phyloP scores from a whole-genome alignment of 2,797 vertebrate genomes.

The Florisuga fusca region DNA sequence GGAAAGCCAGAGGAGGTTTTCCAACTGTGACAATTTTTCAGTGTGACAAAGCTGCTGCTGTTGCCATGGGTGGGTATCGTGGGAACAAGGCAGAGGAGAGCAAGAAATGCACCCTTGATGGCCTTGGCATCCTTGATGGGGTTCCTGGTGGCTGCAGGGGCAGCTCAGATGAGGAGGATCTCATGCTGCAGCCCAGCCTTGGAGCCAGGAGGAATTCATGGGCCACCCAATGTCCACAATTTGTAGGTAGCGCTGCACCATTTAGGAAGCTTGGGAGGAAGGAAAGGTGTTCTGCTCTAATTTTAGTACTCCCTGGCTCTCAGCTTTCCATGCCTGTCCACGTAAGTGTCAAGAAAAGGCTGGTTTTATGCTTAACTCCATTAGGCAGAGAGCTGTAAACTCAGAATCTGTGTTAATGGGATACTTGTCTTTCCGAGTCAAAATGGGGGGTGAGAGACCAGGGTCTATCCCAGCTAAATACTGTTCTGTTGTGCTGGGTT shows the following conservation, averaged over 20 bases:
- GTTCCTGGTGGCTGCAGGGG: neutral
- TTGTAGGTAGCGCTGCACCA: neutral
- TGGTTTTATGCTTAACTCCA: neutral
- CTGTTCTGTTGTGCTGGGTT: constrained; percentile 17
- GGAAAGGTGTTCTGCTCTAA: neutral
- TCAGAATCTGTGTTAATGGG: neutral
- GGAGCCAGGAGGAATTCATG: neutral
- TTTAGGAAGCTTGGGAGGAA: neutral
- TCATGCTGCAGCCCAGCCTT: neutral
- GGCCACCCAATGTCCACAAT: neutral
- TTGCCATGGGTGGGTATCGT: neutral
- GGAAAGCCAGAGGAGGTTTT: neutral
- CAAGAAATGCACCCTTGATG: neutral
- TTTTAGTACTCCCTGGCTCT: neutral
- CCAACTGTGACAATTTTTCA: neutral
- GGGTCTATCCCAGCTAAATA: neutral
- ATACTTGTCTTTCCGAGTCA: constrained; percentile 36
- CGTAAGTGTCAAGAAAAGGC: neutral
- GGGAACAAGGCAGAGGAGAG: neutral
- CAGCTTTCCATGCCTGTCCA: neutral
- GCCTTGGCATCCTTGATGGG: neutral
- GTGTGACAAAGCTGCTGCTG: neutral
- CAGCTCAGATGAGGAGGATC: neutral
- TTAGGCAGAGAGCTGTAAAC: neutral
- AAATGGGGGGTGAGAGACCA: neutral